Base-by-base conservation (phyloP, 1,140 invertebrate genomes). In the Drosophila baimaii region DNA sequence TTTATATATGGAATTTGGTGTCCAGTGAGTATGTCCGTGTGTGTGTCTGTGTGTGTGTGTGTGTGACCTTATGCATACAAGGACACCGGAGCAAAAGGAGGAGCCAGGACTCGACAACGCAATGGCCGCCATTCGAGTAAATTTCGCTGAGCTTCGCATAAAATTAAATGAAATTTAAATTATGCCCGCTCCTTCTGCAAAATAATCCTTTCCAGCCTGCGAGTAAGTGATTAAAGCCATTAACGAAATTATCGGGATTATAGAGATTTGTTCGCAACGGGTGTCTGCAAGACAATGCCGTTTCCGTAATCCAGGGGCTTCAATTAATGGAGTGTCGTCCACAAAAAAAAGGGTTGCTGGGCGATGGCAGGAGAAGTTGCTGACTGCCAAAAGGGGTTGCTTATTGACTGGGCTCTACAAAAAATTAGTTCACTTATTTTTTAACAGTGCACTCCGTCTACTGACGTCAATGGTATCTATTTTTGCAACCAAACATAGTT, bases 201-300 rank as follows among this genome's bases (percentile, higher is more conserved):
- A 54, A 44, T 65, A 84, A 89, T 64, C 83, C 83, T 88, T 88
- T 73, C 58, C 21, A 68, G 63, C 52, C 77, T 83, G 80, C 21
- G 80, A 61, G 84, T 79, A 90, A 89, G 89, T 90, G 89, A 90
- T 90, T 90, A 90, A 90, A 89, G 64, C 89, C 89, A 90, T 90
- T 90, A 90, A 90, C 89, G 83, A 90, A 90, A 90, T 90, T 90
- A 90, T 90, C 83, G 81, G 46, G 89, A 90, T 90, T 90, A 90
- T 89, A 84, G 74, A 85, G 89, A 90, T 90, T 90, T 91, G 89
- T 90, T 56, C 81, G 61, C 77, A 52, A 70, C 86, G 71, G 69
- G 75, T 79, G 78, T 71, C 63, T 37, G 25, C 51, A 79, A 90
- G 78, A 90, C 89, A 90, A 90, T 90, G 84, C 89, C 81, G 79